These are phyloP conservation scores for Masticophis lateralis DNA, from an alignment of 2,797 vertebrate species.

Conservation along the genomic window DNA sequence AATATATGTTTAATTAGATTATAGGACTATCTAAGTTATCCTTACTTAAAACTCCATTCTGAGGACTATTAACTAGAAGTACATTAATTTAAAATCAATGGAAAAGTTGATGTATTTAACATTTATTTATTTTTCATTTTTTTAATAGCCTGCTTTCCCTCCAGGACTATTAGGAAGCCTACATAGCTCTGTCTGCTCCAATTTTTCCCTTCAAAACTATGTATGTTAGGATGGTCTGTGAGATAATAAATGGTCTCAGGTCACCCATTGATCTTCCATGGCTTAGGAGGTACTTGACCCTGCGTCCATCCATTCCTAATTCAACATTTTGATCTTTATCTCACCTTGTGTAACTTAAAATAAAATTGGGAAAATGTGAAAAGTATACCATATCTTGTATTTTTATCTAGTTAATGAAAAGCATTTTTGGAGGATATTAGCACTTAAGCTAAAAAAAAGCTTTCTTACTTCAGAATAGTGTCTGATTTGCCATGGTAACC, in stretches of 20 bases:
- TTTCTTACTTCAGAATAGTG: constrained; percentile 5
- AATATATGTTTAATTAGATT: neutral
- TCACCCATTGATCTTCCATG: neutral
- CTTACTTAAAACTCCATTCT: neutral
- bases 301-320: neutral
- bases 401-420: constrained; percentile 42
- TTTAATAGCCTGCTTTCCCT: neutral
- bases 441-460: constrained; percentile 49
- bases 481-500: constrained; percentile 61
- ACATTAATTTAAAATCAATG: neutral
- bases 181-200: neutral
- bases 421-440: constrained; percentile 12
- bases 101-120: neutral
- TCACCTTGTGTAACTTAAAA: neutral
- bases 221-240: neutral
- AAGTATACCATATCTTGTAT: neutral
- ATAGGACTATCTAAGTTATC: neutral
- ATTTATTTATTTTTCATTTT: neutral
- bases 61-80: neutral
- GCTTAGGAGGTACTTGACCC: neutral
- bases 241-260: neutral
- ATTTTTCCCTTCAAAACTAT: neutral
- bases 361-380: constrained; percentile 10
- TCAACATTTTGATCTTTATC: neutral
- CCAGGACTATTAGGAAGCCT: neutral